These are phyloP conservation scores for Drosophila mettleri DNA, from an alignment of 2,888 invertebrate genomes.

Conservation along the genomic window DNA sequence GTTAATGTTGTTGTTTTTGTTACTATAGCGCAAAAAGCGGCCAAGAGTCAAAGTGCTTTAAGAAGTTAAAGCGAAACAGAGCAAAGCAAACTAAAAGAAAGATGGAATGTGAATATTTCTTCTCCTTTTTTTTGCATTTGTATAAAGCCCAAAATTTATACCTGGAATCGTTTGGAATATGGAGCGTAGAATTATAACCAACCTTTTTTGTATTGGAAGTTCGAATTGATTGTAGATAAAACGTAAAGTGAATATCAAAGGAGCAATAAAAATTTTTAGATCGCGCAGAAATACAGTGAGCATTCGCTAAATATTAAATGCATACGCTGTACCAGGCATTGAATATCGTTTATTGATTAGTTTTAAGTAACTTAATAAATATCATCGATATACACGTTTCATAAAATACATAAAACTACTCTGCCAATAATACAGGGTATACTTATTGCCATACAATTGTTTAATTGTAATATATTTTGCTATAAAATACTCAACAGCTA, in stretches of 20 bases:
- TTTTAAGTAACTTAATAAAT: neutral
- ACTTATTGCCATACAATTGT: neutral
- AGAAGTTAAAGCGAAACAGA: slow-evolving; percentile 30
- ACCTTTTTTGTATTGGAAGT: slow-evolving; percentile 2
- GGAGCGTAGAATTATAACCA: neutral
- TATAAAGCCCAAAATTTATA: slow-evolving; percentile 4
- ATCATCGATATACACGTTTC: neutral
- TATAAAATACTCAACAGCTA: neutral
- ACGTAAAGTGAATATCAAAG: neutral
- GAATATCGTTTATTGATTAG: neutral
- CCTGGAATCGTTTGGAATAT: slow-evolving; percentile 13
- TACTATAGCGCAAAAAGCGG: too few relatives aligned
- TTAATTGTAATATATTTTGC: neutral
- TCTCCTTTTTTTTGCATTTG: slow-evolving; percentile 13
- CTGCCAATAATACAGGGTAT: neutral
- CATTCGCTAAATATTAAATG: neutral
- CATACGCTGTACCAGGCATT: neutral
- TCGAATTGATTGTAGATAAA: neutral
- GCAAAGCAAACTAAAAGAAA: slow-evolving; percentile 35
- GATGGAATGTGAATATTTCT: slow-evolving; percentile 24
- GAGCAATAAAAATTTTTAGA: neutral
- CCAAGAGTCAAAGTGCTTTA: too few relatives aligned
- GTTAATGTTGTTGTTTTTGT: neutral
- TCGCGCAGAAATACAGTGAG: neutral
- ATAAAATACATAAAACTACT: neutral